Conservation (phyloP, 1,140 invertebrate species). For the Zaprionus africanus region DNA sequence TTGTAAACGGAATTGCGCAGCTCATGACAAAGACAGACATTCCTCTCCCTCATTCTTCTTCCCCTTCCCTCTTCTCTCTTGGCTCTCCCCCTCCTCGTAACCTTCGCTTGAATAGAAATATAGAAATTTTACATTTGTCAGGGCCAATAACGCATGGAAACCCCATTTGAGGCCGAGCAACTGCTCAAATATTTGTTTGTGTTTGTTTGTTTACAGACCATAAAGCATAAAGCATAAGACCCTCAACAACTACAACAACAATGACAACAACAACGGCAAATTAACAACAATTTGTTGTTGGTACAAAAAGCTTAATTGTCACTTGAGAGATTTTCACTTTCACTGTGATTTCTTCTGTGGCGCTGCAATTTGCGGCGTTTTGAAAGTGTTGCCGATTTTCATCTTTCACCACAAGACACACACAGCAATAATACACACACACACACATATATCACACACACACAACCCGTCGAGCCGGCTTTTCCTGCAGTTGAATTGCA, state of each 20-base stretch:
- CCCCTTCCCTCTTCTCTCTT: neutral
- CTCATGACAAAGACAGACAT: slow-evolving; percentile 23
- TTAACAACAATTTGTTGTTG: slow-evolving; percentile 36
- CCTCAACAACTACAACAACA: slow-evolving; percentile 52
- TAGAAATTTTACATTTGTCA: slow-evolving; percentile 33
- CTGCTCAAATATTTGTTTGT: slow-evolving; percentile 65
- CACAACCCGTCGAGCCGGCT: slow-evolving; percentile 32
- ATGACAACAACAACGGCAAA: slow-evolving; percentile 49
- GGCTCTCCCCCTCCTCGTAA: neutral
- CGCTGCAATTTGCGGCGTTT: slow-evolving; percentile 64
- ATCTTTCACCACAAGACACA: slow-evolving; percentile 51
- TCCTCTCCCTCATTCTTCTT: neutral
- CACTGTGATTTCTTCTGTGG: slow-evolving; percentile 70
- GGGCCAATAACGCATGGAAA: slow-evolving; percentile 46
- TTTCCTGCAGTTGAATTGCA: slow-evolving; percentile 32
- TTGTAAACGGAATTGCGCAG: slow-evolving; percentile 70
- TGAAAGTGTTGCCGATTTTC: slow-evolving; percentile 60
- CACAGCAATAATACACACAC: slow-evolving; percentile 30
- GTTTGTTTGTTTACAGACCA: slow-evolving; percentile 12
- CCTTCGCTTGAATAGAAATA: slow-evolving; percentile 26
- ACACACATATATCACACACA: slow-evolving; percentile 15
- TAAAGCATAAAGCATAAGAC: slow-evolving; percentile 24
- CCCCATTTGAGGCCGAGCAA: slow-evolving; percentile 31
- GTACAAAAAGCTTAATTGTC: slow-evolving; percentile 71
- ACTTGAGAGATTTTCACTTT: slow-evolving; percentile 79